phyloP scores from a whole-genome alignment of 2,797 vertebrate species.

The Gephyroberyx darwinii region DNA sequence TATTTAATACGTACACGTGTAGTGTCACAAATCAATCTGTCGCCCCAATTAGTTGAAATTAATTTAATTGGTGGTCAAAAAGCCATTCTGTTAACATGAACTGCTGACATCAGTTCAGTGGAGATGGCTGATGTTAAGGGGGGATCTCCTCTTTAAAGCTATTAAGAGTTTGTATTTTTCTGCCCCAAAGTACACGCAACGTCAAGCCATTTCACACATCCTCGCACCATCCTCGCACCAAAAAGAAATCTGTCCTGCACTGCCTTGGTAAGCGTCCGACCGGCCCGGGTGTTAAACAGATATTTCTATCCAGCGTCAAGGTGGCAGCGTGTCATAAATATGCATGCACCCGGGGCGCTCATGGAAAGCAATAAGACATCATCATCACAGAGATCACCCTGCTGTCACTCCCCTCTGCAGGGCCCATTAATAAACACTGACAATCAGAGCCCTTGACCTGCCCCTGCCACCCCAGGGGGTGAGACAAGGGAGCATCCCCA shows the following conservation, averaged over 20 bases:
- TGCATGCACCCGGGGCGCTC: slow-evolving; percentile 76
- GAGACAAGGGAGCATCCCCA: slow-evolving; percentile 30
- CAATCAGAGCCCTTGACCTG: slow-evolving; percentile 80
- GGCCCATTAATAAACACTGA: slow-evolving; percentile 81
- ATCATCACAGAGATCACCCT: slow-evolving; percentile 79
- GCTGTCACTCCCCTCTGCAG: slow-evolving; percentile 74
- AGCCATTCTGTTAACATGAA: slow-evolving; percentile 69
- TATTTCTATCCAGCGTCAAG: slow-evolving; percentile 70
- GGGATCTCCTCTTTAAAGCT: slow-evolving; percentile 16
- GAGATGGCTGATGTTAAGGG: slow-evolving; percentile 43
- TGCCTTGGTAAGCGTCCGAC: slow-evolving; percentile 60
- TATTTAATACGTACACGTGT: slow-evolving; percentile 82
- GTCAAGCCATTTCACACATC: slow-evolving; percentile 27
- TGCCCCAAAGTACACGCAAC: slow-evolving; percentile 1
- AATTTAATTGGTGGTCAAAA: slow-evolving; percentile 79
- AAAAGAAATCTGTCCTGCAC: slow-evolving; percentile 46
- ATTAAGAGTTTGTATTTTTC: slow-evolving; percentile 15
- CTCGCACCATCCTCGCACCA: slow-evolving; percentile 11
- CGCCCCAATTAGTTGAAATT: slow-evolving; percentile 80
- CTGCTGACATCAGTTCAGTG: slow-evolving; percentile 56
- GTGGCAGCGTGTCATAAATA: slow-evolving; percentile 80
- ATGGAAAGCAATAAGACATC: slow-evolving; percentile 82
- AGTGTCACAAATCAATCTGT: slow-evolving; percentile 80
- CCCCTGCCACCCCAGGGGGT: slow-evolving; percentile 65
- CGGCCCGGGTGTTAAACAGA: slow-evolving; percentile 71